Evolutionary conservation across 2,113 vertebrate species (phyloP).

Genomic region (Rhea pennata): DNA sequence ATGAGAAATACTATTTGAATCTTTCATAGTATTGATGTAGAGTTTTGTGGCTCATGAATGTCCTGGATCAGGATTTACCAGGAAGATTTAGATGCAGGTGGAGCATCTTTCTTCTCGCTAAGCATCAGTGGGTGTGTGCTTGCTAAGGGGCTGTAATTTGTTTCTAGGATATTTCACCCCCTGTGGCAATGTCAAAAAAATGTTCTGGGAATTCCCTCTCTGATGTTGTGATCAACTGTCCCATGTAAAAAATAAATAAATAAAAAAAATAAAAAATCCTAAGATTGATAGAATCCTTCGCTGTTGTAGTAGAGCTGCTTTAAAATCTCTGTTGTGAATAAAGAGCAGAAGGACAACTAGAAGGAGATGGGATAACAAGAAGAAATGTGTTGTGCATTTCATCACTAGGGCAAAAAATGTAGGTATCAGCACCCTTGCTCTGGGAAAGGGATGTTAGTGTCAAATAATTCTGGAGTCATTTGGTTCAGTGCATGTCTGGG

Average conservation of each 20-base stretch:
- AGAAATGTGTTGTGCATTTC: background rate
- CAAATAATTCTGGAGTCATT: background rate
- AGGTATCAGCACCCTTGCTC: background rate
- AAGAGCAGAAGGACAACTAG: background rate
- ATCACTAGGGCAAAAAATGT: background rate
- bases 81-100: background rate
- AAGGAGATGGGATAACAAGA: background rate
- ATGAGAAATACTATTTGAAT: background rate
- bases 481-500: background rate
- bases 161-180: background rate
- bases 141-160: rapidly evolving
- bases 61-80: background rate
- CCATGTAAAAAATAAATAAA: background rate
- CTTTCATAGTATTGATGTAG: background rate
- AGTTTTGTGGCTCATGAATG: background rate
- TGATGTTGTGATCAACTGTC: background rate
- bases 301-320: background rate
- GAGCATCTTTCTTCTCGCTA: background rate
- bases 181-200: background rate
- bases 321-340: background rate
- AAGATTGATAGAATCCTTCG: too few species aligned
- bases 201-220: background rate
- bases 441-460: background rate
- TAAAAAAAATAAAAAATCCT: background rate
- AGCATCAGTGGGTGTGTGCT: background rate